Evolutionary conservation across 2,888 invertebrate species (phyloP), one percentile per base, ranked within the genome.

Genomic region (Lepidochitona cinerea): DNA sequence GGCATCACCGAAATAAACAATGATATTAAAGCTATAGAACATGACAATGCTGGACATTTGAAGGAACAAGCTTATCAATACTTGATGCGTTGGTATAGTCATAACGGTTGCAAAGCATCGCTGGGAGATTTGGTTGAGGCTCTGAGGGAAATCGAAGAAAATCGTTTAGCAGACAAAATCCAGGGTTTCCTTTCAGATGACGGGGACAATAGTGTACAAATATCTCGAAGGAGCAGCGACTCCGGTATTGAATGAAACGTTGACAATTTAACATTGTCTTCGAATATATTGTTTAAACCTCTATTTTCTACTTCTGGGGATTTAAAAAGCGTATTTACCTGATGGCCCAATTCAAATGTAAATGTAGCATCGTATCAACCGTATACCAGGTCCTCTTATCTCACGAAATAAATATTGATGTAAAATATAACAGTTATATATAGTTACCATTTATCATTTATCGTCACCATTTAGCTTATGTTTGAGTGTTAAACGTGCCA

Each of bases 61-160:
- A 67, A 68, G 71, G 74, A 74, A 29, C 74, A 74, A 33, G 70
- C 74, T 4, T 70, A 66, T 29, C 74, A 74, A 54, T 54, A 32
- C 9, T 32, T 59, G 1, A 23, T 59, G 18, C 59, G 59, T 29
- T 59, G 59, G 59, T 59, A 59, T 26, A 59, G 29, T 23, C 52
- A 66, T 37, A 37, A 35, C 18, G 74, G 74, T 9, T 29, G 37
- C 33, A 32, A 52, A 29, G 74, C 71, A 9, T 59, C 71, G 9
- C 65, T 74, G 18, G 54, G 53, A 14, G 29, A 23, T 12, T 68
- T 74, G 33, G 18, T 9, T 36, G 18, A 67, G 23, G 37, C 74
- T 14, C 69, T 74, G 64, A 52, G 66, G 37, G 68, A 68, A n/a
- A n/a, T 74, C 12, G 64, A 68, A 7, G 71, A 74, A 64, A 74